These are phyloP conservation scores for Geococcyx californianus DNA, from an alignment of 2,113 vertebrate genomes.

Conservation along the genomic window DNA sequence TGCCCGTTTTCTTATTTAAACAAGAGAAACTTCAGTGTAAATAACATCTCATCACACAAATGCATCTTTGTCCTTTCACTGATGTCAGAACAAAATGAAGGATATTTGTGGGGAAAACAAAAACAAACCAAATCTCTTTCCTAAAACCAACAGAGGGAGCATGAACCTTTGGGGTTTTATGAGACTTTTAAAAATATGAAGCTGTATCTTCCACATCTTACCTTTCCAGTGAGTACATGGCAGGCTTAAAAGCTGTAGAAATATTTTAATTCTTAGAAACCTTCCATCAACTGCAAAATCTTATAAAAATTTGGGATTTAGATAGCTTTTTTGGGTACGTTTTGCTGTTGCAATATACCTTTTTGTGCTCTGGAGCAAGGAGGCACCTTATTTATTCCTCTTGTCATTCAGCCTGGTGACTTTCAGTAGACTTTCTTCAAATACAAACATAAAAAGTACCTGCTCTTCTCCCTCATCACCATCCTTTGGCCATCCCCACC, in stretches of 20 bases:
- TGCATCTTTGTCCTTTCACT: neutral
- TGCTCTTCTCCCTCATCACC: neutral
- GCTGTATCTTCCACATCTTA: neutral
- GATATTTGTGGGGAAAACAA: slow-evolving; percentile 31
- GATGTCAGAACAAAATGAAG: slow-evolving; percentile 40
- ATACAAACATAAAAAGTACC: neutral
- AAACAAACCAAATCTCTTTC: slow-evolving; percentile 18
- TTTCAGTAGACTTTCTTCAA: neutral
- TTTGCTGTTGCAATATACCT: neutral
- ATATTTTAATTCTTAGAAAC: slow-evolving; percentile 15
- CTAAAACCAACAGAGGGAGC: slow-evolving; percentile 72
- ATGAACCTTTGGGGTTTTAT: slow-evolving; percentile 40
- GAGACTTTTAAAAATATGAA: neutral
- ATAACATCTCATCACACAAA: slow-evolving; percentile 1
- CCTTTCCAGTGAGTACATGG: neutral
- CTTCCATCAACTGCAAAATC: neutral
- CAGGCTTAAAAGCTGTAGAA: neutral
- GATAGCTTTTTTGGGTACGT: neutral
- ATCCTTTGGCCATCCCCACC: neutral
- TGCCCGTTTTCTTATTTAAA: slow-evolving; percentile 55
- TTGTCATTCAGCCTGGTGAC: neutral
- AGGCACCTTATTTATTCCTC: neutral
- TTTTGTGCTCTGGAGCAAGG: neutral
- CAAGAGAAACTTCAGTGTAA: slow-evolving; percentile 51
- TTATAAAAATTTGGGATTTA: neutral